A percentile compares a stretch with the other conserved stretches of the same genome.
Evolutionary conservation across 2,888 invertebrate genomes (phyloP).

Genomic region (Graphium colonna): DNA sequence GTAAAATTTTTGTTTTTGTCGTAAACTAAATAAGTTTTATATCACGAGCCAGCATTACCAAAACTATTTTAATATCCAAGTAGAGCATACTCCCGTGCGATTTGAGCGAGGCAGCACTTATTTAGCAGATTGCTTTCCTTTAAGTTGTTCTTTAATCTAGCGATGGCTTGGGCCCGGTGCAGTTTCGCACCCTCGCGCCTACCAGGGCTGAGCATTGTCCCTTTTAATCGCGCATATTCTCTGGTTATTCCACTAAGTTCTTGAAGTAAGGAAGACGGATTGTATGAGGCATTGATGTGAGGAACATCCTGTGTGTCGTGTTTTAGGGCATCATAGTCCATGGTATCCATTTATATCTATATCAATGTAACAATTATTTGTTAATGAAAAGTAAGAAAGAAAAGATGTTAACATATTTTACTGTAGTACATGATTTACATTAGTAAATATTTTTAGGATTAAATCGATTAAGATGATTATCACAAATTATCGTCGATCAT

Average conservation of each 20-base stretch:
- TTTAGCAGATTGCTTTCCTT: conserved; percentile 80
- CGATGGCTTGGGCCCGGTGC: conserved; percentile 35
- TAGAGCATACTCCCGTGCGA: conserved; percentile 49
- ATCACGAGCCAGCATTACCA: too few species aligned
- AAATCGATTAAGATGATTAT: too few species aligned
- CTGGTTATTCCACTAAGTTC: conserved; percentile 4
- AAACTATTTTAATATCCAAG: too few species aligned
- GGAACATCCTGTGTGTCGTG: not conserved
- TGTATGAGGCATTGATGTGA: not conserved
- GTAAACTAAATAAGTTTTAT: too few species aligned
- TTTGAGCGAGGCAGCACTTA: conserved; percentile 56
- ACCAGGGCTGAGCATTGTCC: conserved; percentile 21
- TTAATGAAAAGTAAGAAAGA: too few species aligned
- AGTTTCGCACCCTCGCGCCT: conserved; percentile 30
- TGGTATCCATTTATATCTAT: too few species aligned
- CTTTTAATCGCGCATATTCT: conserved; percentile 17
- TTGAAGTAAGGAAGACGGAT: not conserved
- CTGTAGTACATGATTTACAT: too few species aligned
- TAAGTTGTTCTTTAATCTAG: conserved; percentile 78
- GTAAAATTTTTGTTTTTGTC: not conserved
- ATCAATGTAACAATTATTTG: too few species aligned
- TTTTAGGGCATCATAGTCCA: too few species aligned
- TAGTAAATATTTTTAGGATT: too few species aligned
- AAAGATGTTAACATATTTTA: too few species aligned
- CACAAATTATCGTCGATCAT: too few species aligned